Percentiles rank a stretch among this genome's conserved stretches.
Conservation (phyloP, 2,888 invertebrate species). For the Gymnosoma rotundatum region DNA sequence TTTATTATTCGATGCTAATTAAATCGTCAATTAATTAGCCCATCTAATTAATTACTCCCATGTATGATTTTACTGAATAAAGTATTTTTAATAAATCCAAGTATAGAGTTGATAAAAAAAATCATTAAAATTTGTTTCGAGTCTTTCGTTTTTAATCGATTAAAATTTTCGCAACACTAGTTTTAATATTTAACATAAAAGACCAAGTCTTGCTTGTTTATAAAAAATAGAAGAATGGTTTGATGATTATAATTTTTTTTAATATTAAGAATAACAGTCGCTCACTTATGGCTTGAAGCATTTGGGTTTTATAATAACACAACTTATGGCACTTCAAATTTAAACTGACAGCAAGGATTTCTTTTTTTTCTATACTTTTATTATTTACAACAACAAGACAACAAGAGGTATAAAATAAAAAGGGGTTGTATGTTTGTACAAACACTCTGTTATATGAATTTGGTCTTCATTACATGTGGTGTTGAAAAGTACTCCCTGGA, state of each 20-base stretch:
- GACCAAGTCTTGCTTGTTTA: background rate
- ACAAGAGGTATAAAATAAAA: slow-evolving; percentile 14
- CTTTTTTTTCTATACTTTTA: slow-evolving; percentile 37
- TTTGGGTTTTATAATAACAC: slow-evolving; percentile 81
- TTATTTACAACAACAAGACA: slow-evolving; percentile 9
- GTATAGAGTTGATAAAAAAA: too few relatives aligned
- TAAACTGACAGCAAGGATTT: slow-evolving; percentile 78
- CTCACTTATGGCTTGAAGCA: slow-evolving; percentile 73
- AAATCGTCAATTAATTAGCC: too few relatives aligned
- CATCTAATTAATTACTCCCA: too few relatives aligned
- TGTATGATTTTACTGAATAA: too few relatives aligned
- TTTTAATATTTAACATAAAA: slow-evolving; percentile 12
- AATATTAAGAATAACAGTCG: slow-evolving; percentile 33
- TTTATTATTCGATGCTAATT: too few relatives aligned
- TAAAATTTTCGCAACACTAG: slow-evolving; percentile 19
- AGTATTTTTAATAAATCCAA: too few relatives aligned
- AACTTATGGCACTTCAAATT: slow-evolving; percentile 82
- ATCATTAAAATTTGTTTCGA: too few relatives aligned
- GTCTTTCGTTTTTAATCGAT: background rate
- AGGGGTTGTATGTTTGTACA: slow-evolving; percentile 53
- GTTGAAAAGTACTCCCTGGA: slow-evolving; percentile 70
- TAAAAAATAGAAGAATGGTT: slow-evolving; percentile 15
- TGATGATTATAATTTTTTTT: slow-evolving; percentile 62
- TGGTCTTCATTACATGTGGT: slow-evolving; percentile 59
- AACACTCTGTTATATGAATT: slow-evolving; percentile 18